Percentiles rank a stretch among this genome's conserved stretches.
These are phyloP conservation scores for Scaptodrosophila lebanonensis DNA, from an alignment of 1,140 invertebrate genomes.

Conservation along the genomic window DNA sequence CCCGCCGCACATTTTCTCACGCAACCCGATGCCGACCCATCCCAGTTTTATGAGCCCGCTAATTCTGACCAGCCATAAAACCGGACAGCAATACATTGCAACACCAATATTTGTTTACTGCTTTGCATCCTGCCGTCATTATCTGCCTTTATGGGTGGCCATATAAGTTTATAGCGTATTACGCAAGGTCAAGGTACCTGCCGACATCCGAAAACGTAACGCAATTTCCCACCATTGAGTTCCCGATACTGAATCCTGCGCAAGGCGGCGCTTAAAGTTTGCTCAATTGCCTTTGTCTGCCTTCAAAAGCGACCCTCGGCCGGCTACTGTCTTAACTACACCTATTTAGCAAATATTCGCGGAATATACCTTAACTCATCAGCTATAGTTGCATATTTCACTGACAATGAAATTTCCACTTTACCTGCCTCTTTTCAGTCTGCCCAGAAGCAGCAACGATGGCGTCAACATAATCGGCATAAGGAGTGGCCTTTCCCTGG, in stretches of 20 bases:
- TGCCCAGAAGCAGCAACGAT: conserved; percentile 38
- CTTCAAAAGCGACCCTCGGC: background rate
- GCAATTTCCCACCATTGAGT: conserved; percentile 16
- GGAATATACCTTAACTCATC: conserved; percentile 11
- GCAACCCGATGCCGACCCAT: conserved; percentile 9
- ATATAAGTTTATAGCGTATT: conserved; percentile 14
- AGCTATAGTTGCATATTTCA: background rate
- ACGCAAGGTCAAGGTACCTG: conserved; percentile 4
- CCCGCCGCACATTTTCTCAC: conserved; percentile 35
- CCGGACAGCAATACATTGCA: background rate
- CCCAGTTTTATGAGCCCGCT: background rate
- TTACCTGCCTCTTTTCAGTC: conserved; percentile 38
- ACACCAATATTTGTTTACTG: conserved; percentile 26
- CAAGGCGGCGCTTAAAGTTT: conserved; percentile 38
- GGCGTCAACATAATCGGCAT: conserved; percentile 30
- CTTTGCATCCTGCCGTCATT: conserved; percentile 6
- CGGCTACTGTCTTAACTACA: too few relatives aligned
- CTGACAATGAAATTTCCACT: conserved; percentile 2
- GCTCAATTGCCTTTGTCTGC: conserved; percentile 35
- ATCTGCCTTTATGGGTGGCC: conserved; percentile 7
- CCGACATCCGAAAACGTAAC: conserved; percentile 11
- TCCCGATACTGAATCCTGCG: conserved; percentile 1
- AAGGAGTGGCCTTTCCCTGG: conserved; percentile 11
- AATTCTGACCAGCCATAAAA: background rate
- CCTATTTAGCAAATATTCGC: conserved; percentile 13